Evolutionary conservation across 2,797 vertebrate genomes (phyloP).

Genomic region (Myotis pilosus): DNA sequence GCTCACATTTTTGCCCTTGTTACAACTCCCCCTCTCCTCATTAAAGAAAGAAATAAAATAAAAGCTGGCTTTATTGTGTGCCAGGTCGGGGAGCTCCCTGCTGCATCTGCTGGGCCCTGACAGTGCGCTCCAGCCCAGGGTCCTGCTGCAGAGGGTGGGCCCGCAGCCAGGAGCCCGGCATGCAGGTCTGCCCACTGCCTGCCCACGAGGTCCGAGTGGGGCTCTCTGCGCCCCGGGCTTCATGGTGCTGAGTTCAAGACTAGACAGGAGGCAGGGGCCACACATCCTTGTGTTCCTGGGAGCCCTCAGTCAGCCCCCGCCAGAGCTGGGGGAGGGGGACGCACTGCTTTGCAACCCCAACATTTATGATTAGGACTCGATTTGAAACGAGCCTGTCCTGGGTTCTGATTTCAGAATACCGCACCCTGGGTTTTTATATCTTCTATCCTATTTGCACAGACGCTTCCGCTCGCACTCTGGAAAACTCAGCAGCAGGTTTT

Average conservation of each 20-base stretch:
- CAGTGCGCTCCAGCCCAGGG: slow-evolving; percentile 5
- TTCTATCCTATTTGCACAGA: slow-evolving; percentile 9
- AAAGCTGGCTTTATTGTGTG: slow-evolving; percentile 42
- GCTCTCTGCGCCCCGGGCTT: background rate
- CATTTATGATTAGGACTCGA: accelerated
- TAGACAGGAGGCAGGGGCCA: background rate
- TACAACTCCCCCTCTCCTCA: slow-evolving; percentile 39
- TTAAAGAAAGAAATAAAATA: slow-evolving; percentile 59
- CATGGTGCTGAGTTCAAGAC: background rate
- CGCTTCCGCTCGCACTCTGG: background rate
- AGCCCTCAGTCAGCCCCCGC: background rate
- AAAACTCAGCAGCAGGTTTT: background rate
- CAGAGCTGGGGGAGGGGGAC: background rate
- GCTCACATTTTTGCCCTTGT: background rate
- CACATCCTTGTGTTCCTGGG: background rate
- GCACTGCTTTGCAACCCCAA: background rate
- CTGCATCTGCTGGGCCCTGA: slow-evolving; percentile 40
- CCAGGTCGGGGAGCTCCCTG: slow-evolving; percentile 58
- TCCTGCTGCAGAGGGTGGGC: accelerated
- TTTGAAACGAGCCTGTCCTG: background rate
- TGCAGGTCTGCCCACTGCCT: background rate
- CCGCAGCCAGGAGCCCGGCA: no score
- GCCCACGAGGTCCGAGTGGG: background rate
- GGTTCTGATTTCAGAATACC: background rate
- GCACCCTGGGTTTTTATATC: background rate